These are phyloP conservation scores for Oryzias javanicus DNA, from an alignment of 2,113 vertebrate genomes.

Conservation along the genomic window DNA sequence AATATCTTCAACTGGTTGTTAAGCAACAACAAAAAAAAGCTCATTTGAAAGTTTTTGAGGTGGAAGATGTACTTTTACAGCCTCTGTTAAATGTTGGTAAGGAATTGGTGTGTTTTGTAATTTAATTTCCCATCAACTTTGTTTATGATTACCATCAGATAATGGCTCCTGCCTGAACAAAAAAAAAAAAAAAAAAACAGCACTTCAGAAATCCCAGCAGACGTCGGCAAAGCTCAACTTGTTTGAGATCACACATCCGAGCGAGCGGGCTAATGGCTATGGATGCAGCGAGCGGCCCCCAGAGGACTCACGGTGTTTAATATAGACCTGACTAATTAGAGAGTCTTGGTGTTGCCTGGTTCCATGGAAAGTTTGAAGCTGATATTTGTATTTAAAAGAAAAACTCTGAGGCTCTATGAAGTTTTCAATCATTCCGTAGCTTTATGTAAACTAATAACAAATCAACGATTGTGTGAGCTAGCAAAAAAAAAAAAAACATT, in stretches of 20 bases:
- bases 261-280: conserved; percentile 29
- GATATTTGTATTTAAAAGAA: not conserved
- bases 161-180: too few species aligned
- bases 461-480: too few species aligned
- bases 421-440: conserved; percentile 14
- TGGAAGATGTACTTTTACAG: not conserved
- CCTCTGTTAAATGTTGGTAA: not conserved
- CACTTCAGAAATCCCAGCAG: conserved; percentile 15
- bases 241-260: conserved; percentile 33
- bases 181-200: too few species aligned
- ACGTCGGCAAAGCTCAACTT: conserved; percentile 24
- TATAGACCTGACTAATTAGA: conserved; percentile 46
- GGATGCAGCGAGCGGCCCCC: conserved; percentile 15
- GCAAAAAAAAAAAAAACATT: too few species aligned
- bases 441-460: not conserved
- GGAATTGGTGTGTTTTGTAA: conserved; percentile 4
- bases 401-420: conserved; percentile 4
- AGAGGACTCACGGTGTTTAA: conserved; percentile 31
- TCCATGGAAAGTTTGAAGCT: conserved; percentile 16
- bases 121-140: not conserved
- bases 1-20: too few species aligned
- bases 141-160: not conserved
- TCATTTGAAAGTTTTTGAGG: too few species aligned
- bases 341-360: conserved; percentile 12
- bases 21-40: too few species aligned